Evolutionary conservation across 2,797 vertebrate species (phyloP), one percentile per base, ranked within the genome.

Genomic region (Siniperca scherzeri): DNA sequence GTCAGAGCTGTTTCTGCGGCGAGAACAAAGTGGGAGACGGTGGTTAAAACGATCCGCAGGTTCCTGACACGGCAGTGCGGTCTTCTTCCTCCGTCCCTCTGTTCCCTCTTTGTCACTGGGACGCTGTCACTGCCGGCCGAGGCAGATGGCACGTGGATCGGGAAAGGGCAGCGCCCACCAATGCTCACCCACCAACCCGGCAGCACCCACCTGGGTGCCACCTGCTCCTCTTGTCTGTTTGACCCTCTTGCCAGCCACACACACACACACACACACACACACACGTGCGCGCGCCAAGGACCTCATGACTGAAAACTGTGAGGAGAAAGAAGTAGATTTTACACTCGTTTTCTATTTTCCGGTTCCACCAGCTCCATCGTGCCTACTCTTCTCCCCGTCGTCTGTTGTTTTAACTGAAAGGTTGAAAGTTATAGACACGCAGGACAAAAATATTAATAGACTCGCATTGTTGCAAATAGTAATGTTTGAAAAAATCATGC

Each of bases 151-250:
- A 74, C 42, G 64, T 87, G 87, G 84, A 83, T 81, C 17, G 85
- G 88, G 84, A 93, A 93, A 94, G 94, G 94, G 89, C 93, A 93
- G 90, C 40, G 67, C 88, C 86, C 90, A 86, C 87, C 89, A 77
- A 78, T 91, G 80, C 73, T 71, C 82, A 74, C 88, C 89, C 82
- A 69, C 86, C 85, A 84, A 80, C 85, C 78, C 79, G 44, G 88
- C 87, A 83, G 81, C 92, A 94, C 93, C 96, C 95, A 95, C 96
- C 96, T 95, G 94, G 93, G 93, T 88, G 93, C 96, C 97, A 97
- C 97, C 97, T 97, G 97, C 95, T 97, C 95, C 89, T 91, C 81
- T 86, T 92, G 92, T 95, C 94, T 94, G 95, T 94, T 95, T 95
- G 91, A 93, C 90, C 95, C 86, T 83, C 77, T 61, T 89, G 91